phyloP scores from a whole-genome alignment of 2,113 vertebrate genomes.

The Pachycephala philippinensis region DNA sequence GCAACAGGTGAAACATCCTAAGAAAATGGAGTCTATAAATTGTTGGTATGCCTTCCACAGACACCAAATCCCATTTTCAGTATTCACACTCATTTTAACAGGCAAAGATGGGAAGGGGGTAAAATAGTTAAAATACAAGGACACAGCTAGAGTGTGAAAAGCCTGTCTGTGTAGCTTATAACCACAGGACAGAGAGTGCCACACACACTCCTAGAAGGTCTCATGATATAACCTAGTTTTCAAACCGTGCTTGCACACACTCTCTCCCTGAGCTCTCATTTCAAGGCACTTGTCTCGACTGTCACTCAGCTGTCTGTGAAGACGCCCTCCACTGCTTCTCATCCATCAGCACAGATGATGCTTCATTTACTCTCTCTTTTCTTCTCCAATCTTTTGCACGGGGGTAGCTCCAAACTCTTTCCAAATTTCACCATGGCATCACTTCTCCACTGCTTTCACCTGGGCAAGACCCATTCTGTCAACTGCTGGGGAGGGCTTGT shows the following conservation, averaged over 20 bases:
- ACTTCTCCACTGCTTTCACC: background rate
- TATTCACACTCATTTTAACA: background rate
- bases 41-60: background rate
- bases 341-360: background rate
- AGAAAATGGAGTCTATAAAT: background rate
- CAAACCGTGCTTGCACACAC: background rate
- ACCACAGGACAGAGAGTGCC: background rate
- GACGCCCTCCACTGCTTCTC: fast-evolving
- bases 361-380: background rate
- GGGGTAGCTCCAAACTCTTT: background rate
- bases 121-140: background rate
- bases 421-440: background rate
- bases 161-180: background rate
- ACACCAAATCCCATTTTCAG: background rate
- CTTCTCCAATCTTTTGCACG: background rate
- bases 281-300: background rate
- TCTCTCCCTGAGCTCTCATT: background rate
- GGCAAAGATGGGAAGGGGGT: background rate
- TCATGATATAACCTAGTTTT: background rate
- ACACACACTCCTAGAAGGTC: background rate
- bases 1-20: background rate
- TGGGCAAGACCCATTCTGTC: background rate
- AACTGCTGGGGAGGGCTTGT: background rate
- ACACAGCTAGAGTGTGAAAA: background rate
- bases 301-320: background rate